phyloP scores from a whole-genome alignment of 2,113 vertebrate species.

The Tragulus kanchil region DNA sequence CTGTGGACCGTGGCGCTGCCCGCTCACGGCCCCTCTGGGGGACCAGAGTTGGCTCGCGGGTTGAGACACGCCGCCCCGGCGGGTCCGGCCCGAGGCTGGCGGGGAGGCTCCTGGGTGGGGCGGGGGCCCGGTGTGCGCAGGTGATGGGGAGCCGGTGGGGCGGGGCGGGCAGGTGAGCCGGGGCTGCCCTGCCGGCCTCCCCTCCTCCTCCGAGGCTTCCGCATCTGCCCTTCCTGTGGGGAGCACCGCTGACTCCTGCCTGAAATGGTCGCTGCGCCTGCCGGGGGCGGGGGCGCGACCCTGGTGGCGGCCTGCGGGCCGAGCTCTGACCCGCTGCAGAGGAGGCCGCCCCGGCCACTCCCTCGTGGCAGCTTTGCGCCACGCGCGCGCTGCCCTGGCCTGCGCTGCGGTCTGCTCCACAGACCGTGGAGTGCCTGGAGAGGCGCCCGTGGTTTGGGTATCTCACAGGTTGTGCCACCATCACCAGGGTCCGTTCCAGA shows the following conservation, averaged over 20 bases:
- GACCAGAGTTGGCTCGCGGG: background rate
- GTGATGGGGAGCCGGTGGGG: background rate
- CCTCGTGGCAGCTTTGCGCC: background rate
- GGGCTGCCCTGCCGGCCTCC: no score
- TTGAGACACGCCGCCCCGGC: background rate
- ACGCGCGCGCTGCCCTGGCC: rapidly evolving
- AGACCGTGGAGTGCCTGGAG: background rate
- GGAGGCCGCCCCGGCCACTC: background rate
- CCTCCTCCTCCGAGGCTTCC: background rate
- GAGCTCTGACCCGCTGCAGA: background rate
- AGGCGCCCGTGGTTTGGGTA: background rate
- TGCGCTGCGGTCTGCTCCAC: no score
- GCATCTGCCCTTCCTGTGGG: background rate
- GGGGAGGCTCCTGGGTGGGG: background rate
- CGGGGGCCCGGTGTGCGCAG: background rate
- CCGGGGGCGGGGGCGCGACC: background rate
- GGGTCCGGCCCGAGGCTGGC: background rate
- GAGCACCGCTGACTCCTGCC: background rate
- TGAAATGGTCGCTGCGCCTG: background rate
- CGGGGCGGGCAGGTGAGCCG: no score
- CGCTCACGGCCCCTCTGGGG: background rate
- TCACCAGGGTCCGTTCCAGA: background rate
- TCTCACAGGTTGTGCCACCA: background rate
- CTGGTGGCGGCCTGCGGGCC: background rate
- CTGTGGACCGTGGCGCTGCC: no score